These are phyloP conservation scores for Haemorhous mexicanus DNA, from an alignment of 2,113 vertebrate species.

Conservation along the genomic window DNA sequence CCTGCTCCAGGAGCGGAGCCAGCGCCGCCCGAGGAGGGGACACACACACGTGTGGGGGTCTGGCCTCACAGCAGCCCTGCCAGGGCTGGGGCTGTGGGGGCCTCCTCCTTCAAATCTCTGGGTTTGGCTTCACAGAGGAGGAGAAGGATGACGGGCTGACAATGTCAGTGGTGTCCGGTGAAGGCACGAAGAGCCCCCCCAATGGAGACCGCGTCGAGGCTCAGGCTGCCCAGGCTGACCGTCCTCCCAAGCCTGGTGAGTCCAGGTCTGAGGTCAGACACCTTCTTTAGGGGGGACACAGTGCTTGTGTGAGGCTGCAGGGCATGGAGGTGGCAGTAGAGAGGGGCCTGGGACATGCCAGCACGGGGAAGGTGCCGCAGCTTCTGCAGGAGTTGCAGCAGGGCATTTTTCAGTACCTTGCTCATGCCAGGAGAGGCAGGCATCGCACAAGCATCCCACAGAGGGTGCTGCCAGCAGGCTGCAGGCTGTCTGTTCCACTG, in stretches of 20 bases:
- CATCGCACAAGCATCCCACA: neutral
- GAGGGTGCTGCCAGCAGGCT: neutral
- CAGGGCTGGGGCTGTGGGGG: rapidly evolving
- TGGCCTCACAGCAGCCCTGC: rapidly evolving
- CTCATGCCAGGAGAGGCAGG: rapidly evolving
- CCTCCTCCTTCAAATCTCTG: neutral
- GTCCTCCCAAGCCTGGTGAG: constrained; percentile 42
- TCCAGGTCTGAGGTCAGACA: neutral
- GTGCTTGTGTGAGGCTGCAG: neutral
- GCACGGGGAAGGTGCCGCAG: neutral
- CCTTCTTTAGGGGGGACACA: neutral
- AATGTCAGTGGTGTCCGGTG: constrained; percentile 42
- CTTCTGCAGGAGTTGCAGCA: neutral
- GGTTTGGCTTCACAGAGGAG: constrained; percentile 47
- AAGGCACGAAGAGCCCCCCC: constrained; percentile 48
- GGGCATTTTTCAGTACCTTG: neutral
- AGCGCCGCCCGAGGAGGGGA: neutral
- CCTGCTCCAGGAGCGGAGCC: neutral
- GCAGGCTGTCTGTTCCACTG: neutral
- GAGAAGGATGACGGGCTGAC: constrained; percentile 61
- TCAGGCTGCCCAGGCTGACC: neutral
- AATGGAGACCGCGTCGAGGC: constrained; percentile 34
- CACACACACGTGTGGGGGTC: rapidly evolving
- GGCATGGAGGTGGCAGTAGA: neutral
- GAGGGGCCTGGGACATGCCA: neutral